phyloP scores from a whole-genome alignment of 2,113 vertebrate species.

The Equus quagga region DNA sequence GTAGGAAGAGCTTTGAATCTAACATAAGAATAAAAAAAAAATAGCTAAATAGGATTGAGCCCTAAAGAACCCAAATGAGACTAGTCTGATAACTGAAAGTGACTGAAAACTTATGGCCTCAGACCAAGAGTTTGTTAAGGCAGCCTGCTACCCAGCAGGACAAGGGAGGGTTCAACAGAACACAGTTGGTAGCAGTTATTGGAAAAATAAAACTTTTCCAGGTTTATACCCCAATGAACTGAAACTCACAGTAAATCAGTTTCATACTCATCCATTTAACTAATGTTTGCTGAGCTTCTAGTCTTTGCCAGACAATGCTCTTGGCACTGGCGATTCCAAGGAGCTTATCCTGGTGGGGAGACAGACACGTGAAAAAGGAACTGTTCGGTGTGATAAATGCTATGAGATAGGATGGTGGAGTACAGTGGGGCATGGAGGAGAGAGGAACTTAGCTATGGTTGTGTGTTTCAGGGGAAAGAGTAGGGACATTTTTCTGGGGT shows the following conservation, averaged over 20 bases:
- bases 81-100: slow-evolving; percentile 52
- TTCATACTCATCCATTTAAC: slow-evolving; percentile 68
- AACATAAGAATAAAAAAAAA: slow-evolving; percentile 38
- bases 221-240: slow-evolving; percentile 67
- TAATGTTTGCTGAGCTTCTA: slow-evolving; percentile 66
- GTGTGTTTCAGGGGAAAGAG: neutral
- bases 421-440: neutral
- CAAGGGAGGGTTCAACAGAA: slow-evolving; percentile 59
- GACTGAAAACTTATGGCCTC: slow-evolving; percentile 53
- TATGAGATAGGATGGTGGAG: neutral
- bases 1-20: slow-evolving; percentile 44
- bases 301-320: slow-evolving; percentile 64
- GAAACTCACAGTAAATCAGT: slow-evolving; percentile 71
- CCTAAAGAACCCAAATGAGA: slow-evolving; percentile 44
- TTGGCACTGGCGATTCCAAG: slow-evolving; percentile 53
- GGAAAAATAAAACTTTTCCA: slow-evolving; percentile 73
- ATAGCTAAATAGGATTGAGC: neutral
- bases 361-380: slow-evolving; percentile 46
- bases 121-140: slow-evolving; percentile 61
- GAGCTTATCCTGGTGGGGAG: slow-evolving; percentile 54
- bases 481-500: neutral
- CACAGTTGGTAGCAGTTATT: slow-evolving; percentile 71
- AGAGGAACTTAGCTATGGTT: slow-evolving; percentile 20
- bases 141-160: slow-evolving; percentile 59
- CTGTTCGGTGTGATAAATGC: slow-evolving; percentile 41